Evolutionary conservation across 2,797 vertebrate genomes (phyloP).

Genomic region (Myiothlypis coronata): DNA sequence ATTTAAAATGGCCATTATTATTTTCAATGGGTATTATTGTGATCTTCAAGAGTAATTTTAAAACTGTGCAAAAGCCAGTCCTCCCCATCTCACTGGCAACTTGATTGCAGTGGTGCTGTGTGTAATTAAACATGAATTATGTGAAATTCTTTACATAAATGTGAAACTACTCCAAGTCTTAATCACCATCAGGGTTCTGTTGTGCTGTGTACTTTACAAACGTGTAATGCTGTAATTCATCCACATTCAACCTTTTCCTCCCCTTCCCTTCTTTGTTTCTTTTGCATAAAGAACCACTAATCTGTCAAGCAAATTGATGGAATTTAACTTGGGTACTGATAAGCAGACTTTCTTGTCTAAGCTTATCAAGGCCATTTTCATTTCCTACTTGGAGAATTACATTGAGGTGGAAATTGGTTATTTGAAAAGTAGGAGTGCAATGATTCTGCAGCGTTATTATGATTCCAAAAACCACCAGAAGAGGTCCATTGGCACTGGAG

Average conservation of each 20-base stretch:
- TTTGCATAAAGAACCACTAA: constrained; percentile 84
- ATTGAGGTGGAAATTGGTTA: constrained; percentile 95
- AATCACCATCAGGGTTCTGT: background rate
- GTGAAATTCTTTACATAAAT: background rate
- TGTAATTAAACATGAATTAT: constrained; percentile 21
- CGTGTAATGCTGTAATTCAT: constrained; percentile 8
- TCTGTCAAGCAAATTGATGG: constrained; percentile 91
- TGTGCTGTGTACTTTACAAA: constrained; percentile 31
- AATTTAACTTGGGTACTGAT: constrained; percentile 98
- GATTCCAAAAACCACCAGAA: constrained; percentile 99
- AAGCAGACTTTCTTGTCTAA: constrained; percentile 98
- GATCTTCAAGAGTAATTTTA: background rate
- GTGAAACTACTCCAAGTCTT: background rate
- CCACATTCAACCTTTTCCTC: constrained; percentile 51
- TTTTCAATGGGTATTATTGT: background rate
- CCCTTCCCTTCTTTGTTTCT: constrained; percentile 52
- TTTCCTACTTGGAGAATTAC: constrained; percentile 96
- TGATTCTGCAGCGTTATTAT: constrained; percentile 97
- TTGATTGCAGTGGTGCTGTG: background rate
- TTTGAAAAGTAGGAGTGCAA: constrained; percentile 89
- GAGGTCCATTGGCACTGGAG: constrained; percentile 90
- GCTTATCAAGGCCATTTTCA: constrained; percentile 98
- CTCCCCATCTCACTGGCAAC: background rate
- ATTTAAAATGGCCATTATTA: background rate
- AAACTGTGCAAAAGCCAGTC: background rate